Evolutionary conservation across 2,797 vertebrate species (phyloP).

Genomic region (Macropus fuliginosus): DNA sequence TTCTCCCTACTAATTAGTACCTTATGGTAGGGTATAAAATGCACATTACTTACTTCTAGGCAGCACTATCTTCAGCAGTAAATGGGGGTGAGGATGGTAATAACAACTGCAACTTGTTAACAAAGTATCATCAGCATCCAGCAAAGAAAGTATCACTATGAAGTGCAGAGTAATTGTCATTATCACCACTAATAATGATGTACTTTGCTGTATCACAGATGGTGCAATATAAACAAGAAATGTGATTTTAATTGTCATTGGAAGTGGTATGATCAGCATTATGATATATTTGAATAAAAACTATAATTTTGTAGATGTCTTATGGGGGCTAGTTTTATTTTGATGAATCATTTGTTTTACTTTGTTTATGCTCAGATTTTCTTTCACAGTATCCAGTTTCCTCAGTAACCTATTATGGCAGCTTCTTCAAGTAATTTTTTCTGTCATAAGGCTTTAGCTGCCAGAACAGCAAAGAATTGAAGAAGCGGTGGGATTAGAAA

Average conservation of each 20-base stretch:
- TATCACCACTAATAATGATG: slow-evolving; percentile 56
- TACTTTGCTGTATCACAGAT: slow-evolving; percentile 50
- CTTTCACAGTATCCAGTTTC: slow-evolving; percentile 7
- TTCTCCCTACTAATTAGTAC: not conserved
- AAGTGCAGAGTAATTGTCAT: slow-evolving; percentile 60
- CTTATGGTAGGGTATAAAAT: not conserved
- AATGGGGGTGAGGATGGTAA: not conserved
- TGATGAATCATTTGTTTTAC: slow-evolving; percentile 32
- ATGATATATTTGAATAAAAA: slow-evolving; percentile 50
- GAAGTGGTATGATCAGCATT: slow-evolving; percentile 53
- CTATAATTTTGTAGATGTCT: slow-evolving; percentile 52
- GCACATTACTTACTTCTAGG: not conserved
- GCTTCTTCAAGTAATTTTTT: slow-evolving; percentile 23
- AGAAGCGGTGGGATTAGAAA: not conserved
- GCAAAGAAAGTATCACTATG: slow-evolving; percentile 56
- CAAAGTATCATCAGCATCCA: slow-evolving; percentile 19
- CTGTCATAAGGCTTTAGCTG: not conserved
- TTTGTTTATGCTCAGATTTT: not conserved
- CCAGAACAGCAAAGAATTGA: not conserved
- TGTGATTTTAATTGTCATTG: slow-evolving; percentile 63
- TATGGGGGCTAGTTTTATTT: slow-evolving; percentile 36
- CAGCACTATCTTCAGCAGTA: not conserved
- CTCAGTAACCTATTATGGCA: slow-evolving; percentile 21
- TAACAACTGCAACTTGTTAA: slow-evolving; percentile 45
- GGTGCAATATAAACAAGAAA: slow-evolving; percentile 58